These are phyloP conservation scores for Callaeas wilsoni DNA, from an alignment of 2,113 vertebrate genomes.

Conservation along the genomic window DNA sequence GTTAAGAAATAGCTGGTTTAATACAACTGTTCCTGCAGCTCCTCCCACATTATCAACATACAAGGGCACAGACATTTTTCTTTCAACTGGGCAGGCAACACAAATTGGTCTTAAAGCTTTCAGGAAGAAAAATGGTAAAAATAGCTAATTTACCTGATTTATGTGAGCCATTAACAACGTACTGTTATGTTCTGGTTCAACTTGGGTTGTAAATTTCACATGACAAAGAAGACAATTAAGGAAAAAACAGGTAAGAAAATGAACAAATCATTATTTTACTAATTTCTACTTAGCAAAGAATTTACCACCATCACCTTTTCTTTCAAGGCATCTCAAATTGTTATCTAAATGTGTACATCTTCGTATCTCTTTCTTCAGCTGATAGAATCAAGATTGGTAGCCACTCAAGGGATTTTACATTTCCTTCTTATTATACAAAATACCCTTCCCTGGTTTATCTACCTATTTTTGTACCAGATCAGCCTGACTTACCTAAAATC, in stretches of 20 bases:
- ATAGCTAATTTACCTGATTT: constrained; percentile 71
- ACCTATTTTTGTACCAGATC: background rate
- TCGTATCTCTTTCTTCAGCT: background rate
- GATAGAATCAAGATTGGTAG: background rate
- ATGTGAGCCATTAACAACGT: constrained; percentile 61
- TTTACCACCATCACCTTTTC: background rate
- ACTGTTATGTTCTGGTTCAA: constrained; percentile 38
- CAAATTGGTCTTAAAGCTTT: constrained; percentile 54
- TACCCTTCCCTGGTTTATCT: background rate
- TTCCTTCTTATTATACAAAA: background rate
- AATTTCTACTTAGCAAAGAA: background rate
- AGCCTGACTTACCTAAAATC: background rate
- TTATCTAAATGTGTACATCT: background rate
- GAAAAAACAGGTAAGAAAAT: constrained; percentile 45
- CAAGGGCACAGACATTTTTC: background rate
- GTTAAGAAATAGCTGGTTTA: background rate
- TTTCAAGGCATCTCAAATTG: background rate
- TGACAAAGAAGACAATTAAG: constrained; percentile 64
- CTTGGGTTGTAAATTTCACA: constrained; percentile 58
- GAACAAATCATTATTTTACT: constrained; percentile 10
- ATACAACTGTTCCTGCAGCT: background rate
- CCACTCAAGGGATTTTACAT: background rate
- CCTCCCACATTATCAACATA: background rate
- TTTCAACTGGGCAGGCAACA: background rate
- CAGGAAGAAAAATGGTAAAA: constrained; percentile 64